phyloP scores from a whole-genome alignment of 2,797 vertebrate genomes.

The Bradypodion pumilum region DNA sequence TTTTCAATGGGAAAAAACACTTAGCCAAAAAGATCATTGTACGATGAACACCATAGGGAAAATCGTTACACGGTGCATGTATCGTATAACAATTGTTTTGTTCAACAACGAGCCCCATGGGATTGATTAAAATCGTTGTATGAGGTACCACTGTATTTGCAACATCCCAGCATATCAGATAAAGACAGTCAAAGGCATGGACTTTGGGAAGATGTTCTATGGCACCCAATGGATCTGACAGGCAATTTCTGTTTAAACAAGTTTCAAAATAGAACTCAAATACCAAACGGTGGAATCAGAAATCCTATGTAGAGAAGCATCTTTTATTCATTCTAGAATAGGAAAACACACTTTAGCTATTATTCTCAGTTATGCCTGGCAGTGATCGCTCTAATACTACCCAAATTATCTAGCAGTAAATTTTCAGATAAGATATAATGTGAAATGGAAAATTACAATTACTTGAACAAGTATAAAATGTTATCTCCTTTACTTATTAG shows the following conservation, averaged over 20 bases:
- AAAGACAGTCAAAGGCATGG: background rate
- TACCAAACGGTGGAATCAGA: conserved; percentile 8
- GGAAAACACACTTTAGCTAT: background rate
- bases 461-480: background rate
- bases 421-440: conserved; percentile 19
- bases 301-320: background rate
- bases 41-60: too few species aligned
- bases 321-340: conserved; percentile 9
- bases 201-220: fast-evolving
- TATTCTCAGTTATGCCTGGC: conserved; percentile 7
- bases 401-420: background rate
- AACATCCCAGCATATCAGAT: background rate
- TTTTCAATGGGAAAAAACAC: too few species aligned
- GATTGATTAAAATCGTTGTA: too few species aligned
- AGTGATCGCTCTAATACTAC: background rate
- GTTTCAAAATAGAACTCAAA: conserved; percentile 34
- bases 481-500: background rate
- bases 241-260: background rate
- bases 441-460: conserved; percentile 22
- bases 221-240: background rate
- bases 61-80: too few species aligned
- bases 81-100: too few species aligned
- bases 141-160: too few species aligned
- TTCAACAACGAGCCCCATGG: too few species aligned
- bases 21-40: too few species aligned